Evolutionary conservation across 1,140 invertebrate species (phyloP).

Genomic region (Liolophura sinensis): DNA sequence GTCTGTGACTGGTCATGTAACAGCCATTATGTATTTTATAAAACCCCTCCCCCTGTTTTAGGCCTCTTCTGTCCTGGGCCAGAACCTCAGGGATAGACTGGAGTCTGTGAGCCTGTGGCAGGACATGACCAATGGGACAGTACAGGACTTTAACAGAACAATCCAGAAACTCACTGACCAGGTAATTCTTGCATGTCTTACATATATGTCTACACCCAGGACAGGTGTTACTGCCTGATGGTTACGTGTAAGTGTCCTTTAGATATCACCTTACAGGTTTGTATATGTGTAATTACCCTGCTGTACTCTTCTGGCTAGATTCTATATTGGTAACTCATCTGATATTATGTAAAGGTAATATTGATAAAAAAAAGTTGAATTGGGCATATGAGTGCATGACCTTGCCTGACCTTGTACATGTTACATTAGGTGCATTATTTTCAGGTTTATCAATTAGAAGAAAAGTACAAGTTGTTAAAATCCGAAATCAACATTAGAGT

Average conservation of each 20-base stretch:
- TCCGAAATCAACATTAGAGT: constrained; percentile 44
- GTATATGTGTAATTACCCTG: too few relatives aligned
- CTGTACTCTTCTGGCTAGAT: neutral
- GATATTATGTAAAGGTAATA: neutral
- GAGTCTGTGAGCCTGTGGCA: constrained; percentile 50
- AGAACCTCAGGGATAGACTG: constrained; percentile 45
- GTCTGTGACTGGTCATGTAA: too few relatives aligned
- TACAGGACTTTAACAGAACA: constrained; percentile 38
- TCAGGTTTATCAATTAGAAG: constrained; percentile 51
- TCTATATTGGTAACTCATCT: neutral
- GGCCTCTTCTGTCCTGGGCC: constrained; percentile 35
- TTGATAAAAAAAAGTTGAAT: neutral
- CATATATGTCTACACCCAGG: neutral
- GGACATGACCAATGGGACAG: constrained; percentile 42
- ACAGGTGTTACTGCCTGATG: too few relatives aligned
- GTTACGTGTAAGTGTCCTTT: neutral
- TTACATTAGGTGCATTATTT: constrained; percentile 4
- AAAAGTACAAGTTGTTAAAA: constrained; percentile 49
- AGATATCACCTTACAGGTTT: too few relatives aligned
- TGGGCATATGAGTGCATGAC: neutral
- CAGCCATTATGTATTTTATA: too few relatives aligned
- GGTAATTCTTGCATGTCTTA: constrained; percentile 23
- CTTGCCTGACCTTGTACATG: neutral
- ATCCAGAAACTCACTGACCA: constrained; percentile 47
- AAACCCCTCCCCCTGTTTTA: constrained; percentile 9